phyloP scores from a whole-genome alignment of 1,140 invertebrate species.

The Eulimnadia texana region DNA sequence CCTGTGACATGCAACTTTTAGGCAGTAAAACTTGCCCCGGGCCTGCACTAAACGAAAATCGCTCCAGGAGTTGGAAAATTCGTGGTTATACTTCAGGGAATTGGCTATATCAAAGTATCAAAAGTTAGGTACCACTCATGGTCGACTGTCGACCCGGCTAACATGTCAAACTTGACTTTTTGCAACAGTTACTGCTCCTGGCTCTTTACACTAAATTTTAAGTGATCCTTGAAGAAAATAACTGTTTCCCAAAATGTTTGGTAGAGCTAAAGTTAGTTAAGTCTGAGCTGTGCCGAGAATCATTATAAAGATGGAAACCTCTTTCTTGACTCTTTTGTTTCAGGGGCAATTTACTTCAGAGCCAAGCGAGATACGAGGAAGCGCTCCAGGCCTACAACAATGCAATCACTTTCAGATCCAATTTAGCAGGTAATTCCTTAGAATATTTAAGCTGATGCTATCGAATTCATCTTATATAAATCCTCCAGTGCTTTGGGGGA shows the following conservation, averaged over 20 bases:
- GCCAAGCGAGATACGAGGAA: slow-evolving; percentile 1
- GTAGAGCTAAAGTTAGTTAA: too few species aligned
- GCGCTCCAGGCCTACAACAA: slow-evolving; percentile 1
- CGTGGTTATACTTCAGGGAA: too few species aligned
- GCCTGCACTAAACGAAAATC: background rate
- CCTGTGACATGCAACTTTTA: too few species aligned
- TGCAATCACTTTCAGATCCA: background rate
- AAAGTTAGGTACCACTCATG: background rate
- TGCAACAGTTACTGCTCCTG: too few species aligned
- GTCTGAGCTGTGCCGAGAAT: background rate
- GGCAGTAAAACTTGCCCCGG: too few species aligned
- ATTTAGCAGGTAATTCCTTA: slow-evolving; percentile 1
- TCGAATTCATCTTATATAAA: background rate
- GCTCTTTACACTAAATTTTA: too few species aligned
- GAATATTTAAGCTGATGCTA: background rate
- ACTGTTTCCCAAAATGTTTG: too few species aligned
- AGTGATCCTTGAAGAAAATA: too few species aligned
- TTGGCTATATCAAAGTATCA: background rate
- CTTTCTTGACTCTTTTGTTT: background rate
- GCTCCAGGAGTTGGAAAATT: background rate
- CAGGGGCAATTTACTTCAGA: slow-evolving; percentile 7
- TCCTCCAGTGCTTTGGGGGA: background rate
- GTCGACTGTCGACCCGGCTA: background rate
- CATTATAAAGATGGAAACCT: background rate
- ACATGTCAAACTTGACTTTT: too few species aligned